Percentiles rank a stretch among this genome's conserved stretches.
Conservation (phyloP, 2,113 vertebrate species). For the Chionodraco myersi region DNA sequence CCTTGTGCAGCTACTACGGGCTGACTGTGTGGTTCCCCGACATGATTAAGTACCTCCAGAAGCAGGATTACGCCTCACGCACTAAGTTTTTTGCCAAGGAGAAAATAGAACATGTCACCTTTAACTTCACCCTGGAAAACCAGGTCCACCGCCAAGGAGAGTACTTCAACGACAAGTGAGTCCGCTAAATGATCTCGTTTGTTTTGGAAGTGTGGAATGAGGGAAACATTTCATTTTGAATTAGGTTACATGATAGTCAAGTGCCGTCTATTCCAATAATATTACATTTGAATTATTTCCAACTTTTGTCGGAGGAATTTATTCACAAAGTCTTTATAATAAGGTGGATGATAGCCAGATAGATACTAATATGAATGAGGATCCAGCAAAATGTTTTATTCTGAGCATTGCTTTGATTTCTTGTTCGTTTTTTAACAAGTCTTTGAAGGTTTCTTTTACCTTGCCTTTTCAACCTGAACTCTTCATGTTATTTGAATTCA, state of each 20-base stretch:
- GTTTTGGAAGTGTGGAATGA: background rate
- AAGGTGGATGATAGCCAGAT: background rate
- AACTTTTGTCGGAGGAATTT: background rate
- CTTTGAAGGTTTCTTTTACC: constrained; percentile 18
- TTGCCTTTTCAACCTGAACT: constrained; percentile 10
- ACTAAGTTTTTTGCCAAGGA: constrained; percentile 93
- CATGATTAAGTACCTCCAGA: constrained; percentile 98
- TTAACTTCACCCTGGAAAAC: constrained; percentile 99
- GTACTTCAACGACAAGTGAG: constrained; percentile 97
- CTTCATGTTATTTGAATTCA: constrained; percentile 12
- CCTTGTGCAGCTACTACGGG: constrained; percentile 90
- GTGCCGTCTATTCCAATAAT: background rate
- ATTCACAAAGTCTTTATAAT: background rate
- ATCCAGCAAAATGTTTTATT: constrained; percentile 3
- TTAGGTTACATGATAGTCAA: background rate
- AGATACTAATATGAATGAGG: constrained; percentile 1
- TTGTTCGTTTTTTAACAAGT: background rate
- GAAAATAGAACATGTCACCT: constrained; percentile 93
- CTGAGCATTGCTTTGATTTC: constrained; percentile 23
- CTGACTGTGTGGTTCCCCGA: constrained; percentile 98
- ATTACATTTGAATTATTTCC: background rate
- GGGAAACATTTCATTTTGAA: background rate
- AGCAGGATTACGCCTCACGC: constrained; percentile 90
- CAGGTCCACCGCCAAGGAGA: constrained; percentile 95
- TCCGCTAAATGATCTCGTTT: background rate